Evolutionary conservation across 2,888 invertebrate genomes (phyloP).

Genomic region (Dryobota labecula): DNA sequence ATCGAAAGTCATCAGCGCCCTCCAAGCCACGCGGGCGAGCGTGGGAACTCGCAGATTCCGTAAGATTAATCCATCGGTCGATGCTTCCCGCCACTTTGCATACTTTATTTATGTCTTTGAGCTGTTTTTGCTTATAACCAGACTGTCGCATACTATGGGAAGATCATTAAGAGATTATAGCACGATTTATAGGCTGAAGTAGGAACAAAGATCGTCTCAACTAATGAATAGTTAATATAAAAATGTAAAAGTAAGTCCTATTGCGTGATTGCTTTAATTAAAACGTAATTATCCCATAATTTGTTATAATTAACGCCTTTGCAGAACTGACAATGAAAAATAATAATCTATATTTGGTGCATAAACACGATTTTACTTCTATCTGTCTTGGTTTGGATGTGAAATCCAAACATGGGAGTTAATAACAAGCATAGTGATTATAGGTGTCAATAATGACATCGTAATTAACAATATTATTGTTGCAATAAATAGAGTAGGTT

Average conservation of each 20-base stretch:
- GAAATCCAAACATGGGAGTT: conserved; percentile 12
- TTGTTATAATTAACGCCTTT: conserved; percentile 17
- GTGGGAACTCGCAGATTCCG: conserved; percentile 79
- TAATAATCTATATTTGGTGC: conserved; percentile 40
- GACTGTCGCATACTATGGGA: conserved; percentile 59
- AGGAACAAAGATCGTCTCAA: conserved; percentile 24
- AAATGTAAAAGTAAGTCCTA: background rate
- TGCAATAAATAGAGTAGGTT: conserved; percentile 1
- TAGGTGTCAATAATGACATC: conserved; percentile 38
- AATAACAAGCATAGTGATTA: conserved; percentile 9
- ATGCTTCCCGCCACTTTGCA: conserved; percentile 74
- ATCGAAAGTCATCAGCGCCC: conserved; percentile 58
- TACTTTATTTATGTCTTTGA: conserved; percentile 76
- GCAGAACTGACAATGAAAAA: conserved; percentile 36
- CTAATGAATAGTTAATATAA: conserved; percentile 31
- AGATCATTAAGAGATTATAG: conserved; percentile 57
- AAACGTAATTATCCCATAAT: conserved; percentile 8
- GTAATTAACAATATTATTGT: conserved; percentile 23
- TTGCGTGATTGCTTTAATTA: conserved; percentile 13
- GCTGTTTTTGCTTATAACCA: conserved; percentile 61
- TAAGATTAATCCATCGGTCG: conserved; percentile 79
- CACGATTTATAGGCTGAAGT: conserved; percentile 22
- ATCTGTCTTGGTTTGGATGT: conserved; percentile 28
- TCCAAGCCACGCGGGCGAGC: conserved; percentile 64
- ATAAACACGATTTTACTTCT: conserved; percentile 27